These are phyloP conservation scores for Aradophagus sp. DNA, from an alignment of 1,140 invertebrate species.

Conservation along the genomic window DNA sequence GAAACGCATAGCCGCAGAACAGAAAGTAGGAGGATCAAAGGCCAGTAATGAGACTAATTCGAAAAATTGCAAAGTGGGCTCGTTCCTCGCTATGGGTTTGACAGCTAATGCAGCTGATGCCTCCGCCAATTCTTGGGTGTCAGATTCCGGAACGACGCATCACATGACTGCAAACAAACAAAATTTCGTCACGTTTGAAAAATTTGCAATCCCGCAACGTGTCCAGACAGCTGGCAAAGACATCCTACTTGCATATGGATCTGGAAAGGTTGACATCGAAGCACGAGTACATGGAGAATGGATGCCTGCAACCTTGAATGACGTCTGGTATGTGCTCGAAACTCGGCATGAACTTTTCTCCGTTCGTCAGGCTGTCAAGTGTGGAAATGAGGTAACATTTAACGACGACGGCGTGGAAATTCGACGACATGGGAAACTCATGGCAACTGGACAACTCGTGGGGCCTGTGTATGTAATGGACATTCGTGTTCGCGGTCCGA, in stretches of 20 bases:
- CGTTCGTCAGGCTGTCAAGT: conserved; percentile 11
- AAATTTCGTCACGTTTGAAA: conserved; percentile 31
- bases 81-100: conserved; percentile 17
- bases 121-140: conserved; percentile 25
- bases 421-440: conserved; percentile 5
- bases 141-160: conserved; percentile 32
- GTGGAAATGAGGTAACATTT: conserved; percentile 1
- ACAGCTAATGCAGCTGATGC: conserved; percentile 9
- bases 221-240: conserved; percentile 25
- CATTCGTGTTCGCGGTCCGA: conserved; percentile 13
- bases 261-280: conserved; percentile 12
- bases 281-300: conserved; percentile 4
- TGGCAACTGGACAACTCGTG: conserved; percentile 17
- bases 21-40: conserved; percentile 1
- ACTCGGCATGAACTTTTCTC: conserved; percentile 22
- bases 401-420: conserved; percentile 1
- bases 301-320: conserved; percentile 15
- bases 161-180: conserved; percentile 45
- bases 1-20: conserved; percentile 22
- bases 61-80: conserved; percentile 3
- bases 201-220: conserved; percentile 28
- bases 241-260: conserved; percentile 19
- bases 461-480: conserved; percentile 16
- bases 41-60: conserved; percentile 6
- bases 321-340: conserved; percentile 35